Evolutionary conservation across 2,113 vertebrate species (phyloP), one percentile per base, ranked within the genome.

Genomic region (Xenopus laevis): DNA sequence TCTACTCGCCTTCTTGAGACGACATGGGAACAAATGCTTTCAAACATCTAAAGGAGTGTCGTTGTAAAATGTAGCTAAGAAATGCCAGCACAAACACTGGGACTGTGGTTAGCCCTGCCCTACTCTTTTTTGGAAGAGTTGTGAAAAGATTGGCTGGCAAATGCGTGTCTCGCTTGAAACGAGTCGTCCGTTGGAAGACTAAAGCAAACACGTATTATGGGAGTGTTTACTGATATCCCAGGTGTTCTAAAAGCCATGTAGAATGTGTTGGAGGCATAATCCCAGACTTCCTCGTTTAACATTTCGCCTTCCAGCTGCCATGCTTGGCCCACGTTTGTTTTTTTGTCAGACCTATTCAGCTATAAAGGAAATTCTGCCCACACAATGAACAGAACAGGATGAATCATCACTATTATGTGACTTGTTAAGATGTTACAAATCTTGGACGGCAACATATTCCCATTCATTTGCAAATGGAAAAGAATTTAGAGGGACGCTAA

Each of bases 391-490:
- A 65, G 64, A 58, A 45, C 55, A 30, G 33, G 66, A 23, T 74
- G 72, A 74, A 67, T 74, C 72, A 74, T 74, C 33, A 44, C 72
- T 60, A 74, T 50, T 67, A 74, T 67, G 53, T 67, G 64, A 66
- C 65, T 46, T 58, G 20, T 60, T 40, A 30, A 55, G 55, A 58
- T 11, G 40, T 18, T 46, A 60, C 16, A 40, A 64, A 53, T 45
- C 60, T 27, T 55, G 63, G 21, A 64, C 23, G 13, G n/a, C 55
- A 66, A 40, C 67, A 58, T 59, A 10, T 30, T 50, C 15, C 17
- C 50, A 40, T 40, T 53, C n/a, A 30, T 59, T 70, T 58, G 13
- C 33, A 70, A 20, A 20, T 59, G 44, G 59, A 59, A 70, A 18
- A 59, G 23, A 18, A 59, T 21, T 59, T 59, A 59, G 23, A 59